These are phyloP conservation scores for Helicoverpa zea DNA, from an alignment of 1,140 invertebrate genomes.

Conservation along the genomic window DNA sequence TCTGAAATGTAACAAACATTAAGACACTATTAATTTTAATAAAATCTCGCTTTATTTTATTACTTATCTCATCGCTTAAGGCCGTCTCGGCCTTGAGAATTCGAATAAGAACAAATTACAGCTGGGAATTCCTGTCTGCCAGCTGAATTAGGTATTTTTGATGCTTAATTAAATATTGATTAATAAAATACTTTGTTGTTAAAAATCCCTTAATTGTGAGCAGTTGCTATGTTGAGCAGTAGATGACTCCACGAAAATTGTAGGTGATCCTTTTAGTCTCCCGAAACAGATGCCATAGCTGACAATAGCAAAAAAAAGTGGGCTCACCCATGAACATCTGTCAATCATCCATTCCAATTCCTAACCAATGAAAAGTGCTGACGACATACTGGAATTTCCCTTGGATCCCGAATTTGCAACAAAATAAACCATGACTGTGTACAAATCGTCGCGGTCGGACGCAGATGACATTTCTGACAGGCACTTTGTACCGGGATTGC, in stretches of 20 bases:
- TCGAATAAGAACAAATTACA: too few relatives aligned
- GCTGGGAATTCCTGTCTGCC: too few relatives aligned
- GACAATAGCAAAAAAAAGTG: not conserved
- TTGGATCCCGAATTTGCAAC: slow-evolving; percentile 36
- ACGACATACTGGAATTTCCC: slow-evolving; percentile 35
- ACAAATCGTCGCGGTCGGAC: slow-evolving; percentile 37
- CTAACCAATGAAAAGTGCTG: slow-evolving; percentile 24
- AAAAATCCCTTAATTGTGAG: not conserved
- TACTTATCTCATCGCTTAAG: too few relatives aligned
- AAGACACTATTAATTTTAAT: too few relatives aligned
- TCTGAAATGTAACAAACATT: too few relatives aligned
- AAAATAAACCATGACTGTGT: slow-evolving; percentile 44
- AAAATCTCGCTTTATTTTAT: too few relatives aligned
- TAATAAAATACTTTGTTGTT: too few relatives aligned
- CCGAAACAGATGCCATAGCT: not conserved
- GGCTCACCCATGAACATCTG: not conserved
- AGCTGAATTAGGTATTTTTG: too few relatives aligned
- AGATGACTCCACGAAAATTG: not conserved
- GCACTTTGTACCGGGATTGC: slow-evolving; percentile 36
- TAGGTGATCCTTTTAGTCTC: too few relatives aligned
- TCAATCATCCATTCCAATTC: slow-evolving; percentile 27
- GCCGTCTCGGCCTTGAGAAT: too few relatives aligned
- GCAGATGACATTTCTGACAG: slow-evolving; percentile 41
- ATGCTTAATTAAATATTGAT: too few relatives aligned
- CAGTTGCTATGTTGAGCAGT: not conserved